A percentile compares a stretch with the other conserved stretches of the same genome.
Conservation (phyloP, 2,797 vertebrate genomes). For the Pantherophis alleghaniensis region DNA sequence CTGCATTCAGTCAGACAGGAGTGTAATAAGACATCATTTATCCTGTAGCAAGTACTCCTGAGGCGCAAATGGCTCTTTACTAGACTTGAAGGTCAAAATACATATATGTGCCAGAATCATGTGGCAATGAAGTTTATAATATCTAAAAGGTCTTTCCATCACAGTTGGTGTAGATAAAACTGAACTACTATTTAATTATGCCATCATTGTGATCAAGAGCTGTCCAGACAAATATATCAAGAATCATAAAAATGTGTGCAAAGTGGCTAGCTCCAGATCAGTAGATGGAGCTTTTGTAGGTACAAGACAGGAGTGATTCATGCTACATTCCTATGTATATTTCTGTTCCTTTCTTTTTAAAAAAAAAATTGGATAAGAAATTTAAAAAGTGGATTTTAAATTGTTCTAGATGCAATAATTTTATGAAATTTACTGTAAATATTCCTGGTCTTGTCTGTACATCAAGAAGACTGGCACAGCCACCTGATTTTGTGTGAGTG, state of each 20-base stretch:
- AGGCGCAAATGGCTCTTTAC: not conserved
- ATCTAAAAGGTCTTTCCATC: not conserved
- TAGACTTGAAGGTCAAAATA: not conserved
- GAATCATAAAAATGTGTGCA: not conserved
- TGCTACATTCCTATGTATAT: not conserved
- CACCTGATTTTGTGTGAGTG: not conserved
- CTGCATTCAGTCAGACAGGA: constrained; percentile 7
- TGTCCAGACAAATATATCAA: not conserved
- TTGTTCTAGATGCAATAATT: not conserved
- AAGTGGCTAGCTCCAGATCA: not conserved
- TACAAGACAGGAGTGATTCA: not conserved
- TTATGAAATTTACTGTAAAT: not conserved
- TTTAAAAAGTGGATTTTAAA: not conserved
- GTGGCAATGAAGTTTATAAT: not conserved
- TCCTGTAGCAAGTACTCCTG: not conserved
- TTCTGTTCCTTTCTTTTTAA: not conserved
- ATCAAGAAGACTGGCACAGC: not conserved
- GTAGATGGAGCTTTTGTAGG: not conserved
- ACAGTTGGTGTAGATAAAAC: not conserved
- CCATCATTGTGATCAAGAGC: not conserved
- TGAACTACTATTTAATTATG: not conserved
- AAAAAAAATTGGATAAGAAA: not conserved
- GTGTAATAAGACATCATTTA: not conserved
- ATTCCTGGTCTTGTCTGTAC: not conserved
- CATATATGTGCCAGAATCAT: not conserved